These are phyloP conservation scores for Scelioninae gen. 1 DNA, from an alignment of 2,888 invertebrate genomes.

Conservation along the genomic window DNA sequence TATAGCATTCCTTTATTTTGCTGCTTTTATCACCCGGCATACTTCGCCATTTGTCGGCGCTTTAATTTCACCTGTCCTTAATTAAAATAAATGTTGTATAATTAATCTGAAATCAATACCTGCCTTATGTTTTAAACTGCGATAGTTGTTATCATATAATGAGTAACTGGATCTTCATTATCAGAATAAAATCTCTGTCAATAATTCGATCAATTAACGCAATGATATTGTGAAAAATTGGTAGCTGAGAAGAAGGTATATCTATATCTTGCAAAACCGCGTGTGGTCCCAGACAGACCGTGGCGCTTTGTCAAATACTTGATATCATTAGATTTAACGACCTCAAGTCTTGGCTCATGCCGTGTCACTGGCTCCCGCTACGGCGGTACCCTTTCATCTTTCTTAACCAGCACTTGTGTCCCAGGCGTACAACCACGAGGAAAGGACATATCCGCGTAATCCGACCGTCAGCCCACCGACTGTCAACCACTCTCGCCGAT, in stretches of 20 bases:
- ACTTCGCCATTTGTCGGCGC: neutral
- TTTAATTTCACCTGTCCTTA: conserved; percentile 5
- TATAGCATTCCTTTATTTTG: conserved; percentile 30
- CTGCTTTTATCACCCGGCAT: conserved; percentile 6
- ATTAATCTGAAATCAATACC: conserved; percentile 22
- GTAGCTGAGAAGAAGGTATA: conserved; percentile 8
- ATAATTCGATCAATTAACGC: conserved; percentile 54
- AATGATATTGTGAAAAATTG: conserved; percentile 49
- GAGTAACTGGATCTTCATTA: neutral
- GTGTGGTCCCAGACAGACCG: conserved; percentile 76
- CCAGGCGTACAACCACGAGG: conserved; percentile 47
- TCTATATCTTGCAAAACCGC: conserved; percentile 62
- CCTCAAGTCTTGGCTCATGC: conserved; percentile 76
- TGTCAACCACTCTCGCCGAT: conserved; percentile 61
- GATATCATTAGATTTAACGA: conserved; percentile 83
- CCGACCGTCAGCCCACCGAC: conserved; percentile 64
- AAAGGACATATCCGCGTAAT: conserved; percentile 59
- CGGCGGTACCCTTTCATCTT: conserved; percentile 81
- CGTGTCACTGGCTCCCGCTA: conserved; percentile 81
- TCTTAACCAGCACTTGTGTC: conserved; percentile 77
- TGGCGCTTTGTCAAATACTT: conserved; percentile 80
- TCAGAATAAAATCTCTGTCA: conserved; percentile 4
- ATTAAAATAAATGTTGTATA: conserved; percentile 17
- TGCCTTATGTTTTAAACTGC: neutral
- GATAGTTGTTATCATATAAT: neutral